These are phyloP conservation scores for Leptopilina myrica DNA, from an alignment of 2,888 invertebrate species.

Conservation along the genomic window DNA sequence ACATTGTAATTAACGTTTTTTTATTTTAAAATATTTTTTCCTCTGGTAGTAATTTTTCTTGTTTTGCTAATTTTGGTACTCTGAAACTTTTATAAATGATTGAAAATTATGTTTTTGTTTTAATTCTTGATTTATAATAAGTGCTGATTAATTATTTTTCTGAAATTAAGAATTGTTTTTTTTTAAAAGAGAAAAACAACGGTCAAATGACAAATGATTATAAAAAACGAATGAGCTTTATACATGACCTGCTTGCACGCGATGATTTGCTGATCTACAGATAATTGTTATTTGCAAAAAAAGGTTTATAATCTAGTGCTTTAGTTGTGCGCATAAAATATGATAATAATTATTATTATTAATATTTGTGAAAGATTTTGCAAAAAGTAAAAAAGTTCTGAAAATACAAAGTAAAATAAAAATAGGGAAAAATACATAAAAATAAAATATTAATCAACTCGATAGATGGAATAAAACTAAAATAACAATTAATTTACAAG, in stretches of 20 bases:
- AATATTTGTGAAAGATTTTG: neutral
- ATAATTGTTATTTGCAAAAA: neutral
- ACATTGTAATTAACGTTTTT: too few species aligned
- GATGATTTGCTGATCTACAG: constrained; percentile 7
- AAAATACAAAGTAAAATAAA: constrained; percentile 13
- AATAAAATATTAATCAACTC: too few species aligned
- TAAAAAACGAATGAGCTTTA: neutral
- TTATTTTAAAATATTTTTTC: too few species aligned
- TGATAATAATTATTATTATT: neutral
- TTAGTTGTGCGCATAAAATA: neutral
- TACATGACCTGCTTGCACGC: neutral
- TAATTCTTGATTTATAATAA: too few species aligned
- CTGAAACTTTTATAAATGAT: too few species aligned
- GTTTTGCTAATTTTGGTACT: too few species aligned
- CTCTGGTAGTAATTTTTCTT: too few species aligned
- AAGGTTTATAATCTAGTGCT: neutral
- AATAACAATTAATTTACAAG: too few species aligned
- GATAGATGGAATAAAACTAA: too few species aligned
- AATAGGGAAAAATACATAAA: neutral
- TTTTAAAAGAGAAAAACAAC: neutral
- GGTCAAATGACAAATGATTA: neutral
- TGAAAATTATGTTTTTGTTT: too few species aligned
- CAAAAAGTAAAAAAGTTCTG: neutral
- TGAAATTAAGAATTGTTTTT: neutral
- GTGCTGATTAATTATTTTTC: neutral